Conservation (phyloP, 2,797 vertebrate genomes). For the Clarias fuscus region DNA sequence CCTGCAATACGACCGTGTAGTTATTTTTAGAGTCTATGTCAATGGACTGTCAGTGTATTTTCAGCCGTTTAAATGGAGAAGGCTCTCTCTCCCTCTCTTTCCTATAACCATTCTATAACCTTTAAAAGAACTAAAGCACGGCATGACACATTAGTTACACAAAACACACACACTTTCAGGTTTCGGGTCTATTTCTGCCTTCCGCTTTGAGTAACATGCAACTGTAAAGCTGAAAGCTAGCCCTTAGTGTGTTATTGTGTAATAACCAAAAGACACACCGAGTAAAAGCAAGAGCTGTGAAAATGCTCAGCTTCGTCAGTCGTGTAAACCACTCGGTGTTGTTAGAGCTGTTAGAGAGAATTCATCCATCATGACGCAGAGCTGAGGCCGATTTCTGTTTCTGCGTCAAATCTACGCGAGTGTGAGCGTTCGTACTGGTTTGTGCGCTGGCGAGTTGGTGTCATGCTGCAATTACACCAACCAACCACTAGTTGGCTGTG, state of each 20-base stretch:
- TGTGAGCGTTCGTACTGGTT: too few relatives aligned
- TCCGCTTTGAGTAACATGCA: neutral
- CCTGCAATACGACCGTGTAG: conserved; percentile 63
- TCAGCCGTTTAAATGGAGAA: conserved; percentile 56
- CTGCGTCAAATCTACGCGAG: too few relatives aligned
- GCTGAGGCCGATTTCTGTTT: too few relatives aligned
- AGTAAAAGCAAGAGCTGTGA: neutral
- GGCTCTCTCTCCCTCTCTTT: neutral
- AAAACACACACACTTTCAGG: neutral
- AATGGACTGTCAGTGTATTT: conserved; percentile 63
- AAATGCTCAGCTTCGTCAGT: neutral
- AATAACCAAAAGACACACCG: neutral
- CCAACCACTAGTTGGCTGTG: too few relatives aligned
- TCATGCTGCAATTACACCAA: too few relatives aligned
- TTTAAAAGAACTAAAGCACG: neutral
- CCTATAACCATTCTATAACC: conserved; percentile 13
- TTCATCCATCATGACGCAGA: neutral
- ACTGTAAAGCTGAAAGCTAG: neutral
- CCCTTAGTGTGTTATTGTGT: neutral
- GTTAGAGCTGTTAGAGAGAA: neutral
- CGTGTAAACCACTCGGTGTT: neutral
- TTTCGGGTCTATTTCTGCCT: neutral
- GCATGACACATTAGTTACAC: conserved; percentile 6
- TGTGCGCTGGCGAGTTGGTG: too few relatives aligned
- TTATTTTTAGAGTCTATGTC: conserved; percentile 67